A percentile compares a stretch with the other conserved stretches of the same genome.
phyloP scores from a whole-genome alignment of 2,888 invertebrate species.

The Pantelozetes paolii region DNA sequence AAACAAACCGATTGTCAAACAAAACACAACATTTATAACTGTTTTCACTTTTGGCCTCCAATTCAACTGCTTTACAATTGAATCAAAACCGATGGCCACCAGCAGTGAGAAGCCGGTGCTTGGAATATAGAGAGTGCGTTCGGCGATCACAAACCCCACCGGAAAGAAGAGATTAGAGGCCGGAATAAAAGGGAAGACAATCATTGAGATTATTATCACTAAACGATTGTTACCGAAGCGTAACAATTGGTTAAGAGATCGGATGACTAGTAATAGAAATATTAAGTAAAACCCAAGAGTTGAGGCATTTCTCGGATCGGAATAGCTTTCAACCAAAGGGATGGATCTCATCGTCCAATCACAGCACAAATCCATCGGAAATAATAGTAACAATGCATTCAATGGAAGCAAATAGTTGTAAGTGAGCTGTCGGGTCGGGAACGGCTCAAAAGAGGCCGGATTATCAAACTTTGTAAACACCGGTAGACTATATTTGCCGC shows the following conservation, averaged over 20 bases:
- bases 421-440: constrained; percentile 76
- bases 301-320: constrained; percentile 73
- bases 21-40: neutral
- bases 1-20: constrained; percentile 66
- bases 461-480: constrained; percentile 92
- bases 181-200: constrained; percentile 85
- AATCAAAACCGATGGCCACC: constrained; percentile 70
- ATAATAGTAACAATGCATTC: constrained; percentile 79
- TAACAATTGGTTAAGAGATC: constrained; percentile 53
- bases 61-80: constrained; percentile 20
- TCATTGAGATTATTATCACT: constrained; percentile 48
- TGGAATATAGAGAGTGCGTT: constrained; percentile 89
- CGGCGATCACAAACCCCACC: constrained; percentile 93
- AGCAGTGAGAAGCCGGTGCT: constrained; percentile 95
- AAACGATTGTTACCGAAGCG: constrained; percentile 58
- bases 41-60: neutral
- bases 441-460: constrained; percentile 80
- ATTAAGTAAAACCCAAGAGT: constrained; percentile 57
- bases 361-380: constrained; percentile 82
- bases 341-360: constrained; percentile 99
- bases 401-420: constrained; percentile 86
- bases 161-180: constrained; percentile 96
- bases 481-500: constrained; percentile 58
- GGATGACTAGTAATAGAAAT: constrained; percentile 49
- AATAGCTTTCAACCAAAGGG: constrained; percentile 70